Conservation (phyloP, 2,113 vertebrate species). For the Paedocypris sp. region DNA sequence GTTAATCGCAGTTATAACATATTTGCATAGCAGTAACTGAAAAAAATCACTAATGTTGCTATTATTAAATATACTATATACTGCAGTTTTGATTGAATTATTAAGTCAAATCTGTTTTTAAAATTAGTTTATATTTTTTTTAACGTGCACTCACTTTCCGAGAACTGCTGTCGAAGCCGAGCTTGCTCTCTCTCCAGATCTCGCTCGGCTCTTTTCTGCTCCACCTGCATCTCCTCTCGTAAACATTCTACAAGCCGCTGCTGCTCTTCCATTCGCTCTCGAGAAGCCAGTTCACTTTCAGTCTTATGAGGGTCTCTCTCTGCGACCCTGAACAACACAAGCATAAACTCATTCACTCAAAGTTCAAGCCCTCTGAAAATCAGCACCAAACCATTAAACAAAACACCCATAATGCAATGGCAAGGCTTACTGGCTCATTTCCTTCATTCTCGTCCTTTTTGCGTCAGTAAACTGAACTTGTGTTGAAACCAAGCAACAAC, state of each 20-base stretch:
- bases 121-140: no score
- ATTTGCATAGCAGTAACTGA: no score
- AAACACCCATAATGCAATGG: background rate
- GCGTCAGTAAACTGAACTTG: background rate
- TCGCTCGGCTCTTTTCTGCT: constrained; percentile 66
- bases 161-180: constrained; percentile 59
- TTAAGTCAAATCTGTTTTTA: no score
- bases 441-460: background rate
- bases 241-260: constrained; percentile 66
- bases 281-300: constrained; percentile 47
- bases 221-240: constrained; percentile 68
- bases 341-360: background rate
- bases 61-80: no score
- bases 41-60: no score
- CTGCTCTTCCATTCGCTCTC: constrained; percentile 55
- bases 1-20: no score
- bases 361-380: background rate
- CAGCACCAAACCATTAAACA: background rate
- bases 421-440: background rate
- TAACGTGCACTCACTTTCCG: constrained; percentile 62
- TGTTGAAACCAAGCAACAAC: constrained; percentile 51
- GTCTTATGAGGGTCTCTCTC: constrained; percentile 33
- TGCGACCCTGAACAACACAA: constrained; percentile 28
- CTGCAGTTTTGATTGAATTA: no score
- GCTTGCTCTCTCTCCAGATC: constrained; percentile 73